These are phyloP conservation scores for Monochamus alternatus DNA, from an alignment of 2,888 invertebrate species.

Conservation along the genomic window DNA sequence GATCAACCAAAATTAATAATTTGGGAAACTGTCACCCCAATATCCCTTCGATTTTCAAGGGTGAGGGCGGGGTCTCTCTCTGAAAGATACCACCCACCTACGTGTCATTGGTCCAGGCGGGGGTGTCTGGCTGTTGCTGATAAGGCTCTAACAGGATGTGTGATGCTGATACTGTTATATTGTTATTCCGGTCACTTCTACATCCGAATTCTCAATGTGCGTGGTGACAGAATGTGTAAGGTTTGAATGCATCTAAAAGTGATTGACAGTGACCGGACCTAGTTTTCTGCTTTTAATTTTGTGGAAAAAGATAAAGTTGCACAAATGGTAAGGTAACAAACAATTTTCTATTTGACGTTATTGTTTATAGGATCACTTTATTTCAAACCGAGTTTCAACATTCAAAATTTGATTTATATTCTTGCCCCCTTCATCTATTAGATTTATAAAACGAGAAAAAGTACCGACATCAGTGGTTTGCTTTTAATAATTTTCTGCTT, in stretches of 20 bases:
- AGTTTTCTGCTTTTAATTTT: background rate
- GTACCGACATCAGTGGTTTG: too few relatives aligned
- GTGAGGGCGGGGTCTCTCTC: conserved; percentile 41
- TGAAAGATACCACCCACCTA: conserved; percentile 40
- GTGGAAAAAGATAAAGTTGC: background rate
- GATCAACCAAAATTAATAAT: background rate
- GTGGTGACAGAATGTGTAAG: conserved; percentile 22
- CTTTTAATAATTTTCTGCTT: too few relatives aligned
- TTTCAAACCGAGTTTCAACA: too few relatives aligned
- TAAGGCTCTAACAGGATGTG: conserved; percentile 60
- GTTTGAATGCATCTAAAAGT: conserved; percentile 17
- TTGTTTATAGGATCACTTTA: too few relatives aligned
- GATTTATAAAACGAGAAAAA: too few relatives aligned
- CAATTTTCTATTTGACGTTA: too few relatives aligned
- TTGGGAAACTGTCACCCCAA: background rate
- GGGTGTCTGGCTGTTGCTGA: conserved; percentile 59
- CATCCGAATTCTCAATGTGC: conserved; percentile 31
- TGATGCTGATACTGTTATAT: conserved; percentile 59
- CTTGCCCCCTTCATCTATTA: too few relatives aligned
- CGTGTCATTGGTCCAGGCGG: conserved; percentile 55
- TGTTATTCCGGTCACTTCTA: conserved; percentile 59
- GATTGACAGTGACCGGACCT: background rate
- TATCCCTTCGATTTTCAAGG: background rate
- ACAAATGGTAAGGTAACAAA: conserved; percentile 11
- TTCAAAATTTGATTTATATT: too few relatives aligned